Evolutionary conservation across 1,140 invertebrate genomes (phyloP), one percentile per base, ranked within the genome.

Genomic region (Acromyrmex charruanus): DNA sequence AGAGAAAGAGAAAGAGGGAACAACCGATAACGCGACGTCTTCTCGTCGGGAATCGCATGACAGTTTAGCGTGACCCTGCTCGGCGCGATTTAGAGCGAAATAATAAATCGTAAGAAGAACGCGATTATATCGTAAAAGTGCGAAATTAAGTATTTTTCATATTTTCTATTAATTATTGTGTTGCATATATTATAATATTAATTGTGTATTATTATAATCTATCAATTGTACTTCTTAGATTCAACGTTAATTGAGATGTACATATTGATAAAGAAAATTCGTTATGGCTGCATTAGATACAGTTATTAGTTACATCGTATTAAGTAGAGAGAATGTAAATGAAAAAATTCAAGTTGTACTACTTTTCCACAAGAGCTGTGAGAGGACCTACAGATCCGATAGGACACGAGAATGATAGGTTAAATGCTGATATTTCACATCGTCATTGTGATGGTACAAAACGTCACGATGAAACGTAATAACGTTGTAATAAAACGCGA

Each of bases 401-500:
- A 61, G 18, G 39, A 84, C 25, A 49, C 55, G 53, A 18, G 39
- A 53, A 74, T 61, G 80, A 82, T 74, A 66, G 25, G 80, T 82
- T 74, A 82, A 82, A 84, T 49, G 80, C 69, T 74, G 80, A 84
- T 84, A 84, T 84, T 84, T 84, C 55, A 69, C 80, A 61, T 84
- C 80, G 80, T 84, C 80, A 84, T 84, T 84, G 69, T 35, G 80
- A 84, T 74, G 39, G 80, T 74, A 84, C 69, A 74, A 84, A 84
- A 74, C 80, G 80, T 84, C 80, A 84, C 68, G 80, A 84, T 74
- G 80, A 84, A 84, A 84, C 80, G 69, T 75, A 74, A 74, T 84
- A 84, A 84, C 80, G 80, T 84, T 84, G 69, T 84, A 84, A 84
- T 84, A 84, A 84, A 84, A 84, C 69, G 69, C 80, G 69, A 51